Conservation (phyloP, 2,113 vertebrate species). For the Erinaceus europaeus region DNA sequence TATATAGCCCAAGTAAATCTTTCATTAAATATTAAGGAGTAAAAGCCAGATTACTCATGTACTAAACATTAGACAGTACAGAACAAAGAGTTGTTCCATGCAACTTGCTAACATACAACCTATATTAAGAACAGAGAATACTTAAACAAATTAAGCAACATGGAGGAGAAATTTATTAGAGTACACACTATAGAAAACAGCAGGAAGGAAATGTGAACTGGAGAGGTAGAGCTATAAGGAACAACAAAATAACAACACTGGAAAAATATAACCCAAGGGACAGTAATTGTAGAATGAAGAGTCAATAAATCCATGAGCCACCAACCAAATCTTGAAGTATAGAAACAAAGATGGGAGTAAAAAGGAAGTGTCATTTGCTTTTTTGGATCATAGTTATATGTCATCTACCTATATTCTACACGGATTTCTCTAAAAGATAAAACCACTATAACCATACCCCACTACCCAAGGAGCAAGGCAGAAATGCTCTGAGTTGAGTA, state of each 20-base stretch:
- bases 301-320: not conserved
- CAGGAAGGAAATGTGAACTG: constrained; percentile 2
- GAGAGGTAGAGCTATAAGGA: not conserved
- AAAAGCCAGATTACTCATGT: not conserved
- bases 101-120: not conserved
- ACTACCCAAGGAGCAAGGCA: not conserved
- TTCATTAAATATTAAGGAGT: not conserved
- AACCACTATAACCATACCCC: not conserved
- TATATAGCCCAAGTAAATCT: not conserved
- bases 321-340: not conserved
- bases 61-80: not conserved
- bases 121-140: not conserved
- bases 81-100: not conserved
- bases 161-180: not conserved
- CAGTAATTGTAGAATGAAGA: not conserved
- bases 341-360: not conserved
- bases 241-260: not conserved
- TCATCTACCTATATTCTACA: not conserved
- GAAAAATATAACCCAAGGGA: not conserved
- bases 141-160: not conserved
- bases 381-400: not conserved
- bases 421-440: not conserved
- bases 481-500: not conserved
- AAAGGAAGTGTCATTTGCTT: not conserved
- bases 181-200: not conserved